Base-by-base conservation (phyloP, 2,888 invertebrate species). In the Drosophila macrothrix region DNA sequence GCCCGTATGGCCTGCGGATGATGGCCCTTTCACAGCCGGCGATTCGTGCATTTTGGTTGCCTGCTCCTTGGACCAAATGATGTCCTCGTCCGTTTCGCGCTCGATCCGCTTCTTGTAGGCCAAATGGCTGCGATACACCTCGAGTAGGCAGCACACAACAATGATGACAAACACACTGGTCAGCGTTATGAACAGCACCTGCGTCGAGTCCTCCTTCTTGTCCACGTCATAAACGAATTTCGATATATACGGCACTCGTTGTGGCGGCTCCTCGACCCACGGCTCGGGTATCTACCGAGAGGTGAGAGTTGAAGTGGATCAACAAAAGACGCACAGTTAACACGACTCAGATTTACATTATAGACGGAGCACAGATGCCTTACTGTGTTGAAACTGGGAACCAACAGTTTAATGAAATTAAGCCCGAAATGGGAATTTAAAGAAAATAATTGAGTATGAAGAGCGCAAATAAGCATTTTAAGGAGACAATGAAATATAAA, bases 261-360 rank as follows among this genome's bases (percentile, higher is more conserved):
- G 96, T 0, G 97, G 97, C 3, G 97, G 96, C 90, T 97, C 97
- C 92, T 96, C 96, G 4, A 96, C 96, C 97, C 97, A 97, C 0
- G 85, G 85, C 58, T 86, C 85, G 0, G 85, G 85, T 63, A 89
- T 86, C 90, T 86, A 77, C n/a, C 29, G 16, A 14, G 19, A 10
- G 1, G 29, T 25, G 9, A 35, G 16, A 35, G 35, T 35, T 28
- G 22, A 54, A 16, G 10, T 5, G 55, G 37, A 56, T 66, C 37
- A 52, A 52, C 59, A 58, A 91, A 88, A 75, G 81, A 61, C 35
- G 12, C 5, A 54, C 22, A 46, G 7, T 46, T 46, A 16, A 46
- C 25, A 46, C 14, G 16, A 16, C 9, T 25, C 16, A 46, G 46
- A 16, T 4, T 9, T 16, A 16, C 22, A 16, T 25, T 9, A 22